Percentiles rank a stretch among this genome's conserved stretches.
Conservation (phyloP, 2,888 invertebrate species). For the Glyphotaelius pellucidus region DNA sequence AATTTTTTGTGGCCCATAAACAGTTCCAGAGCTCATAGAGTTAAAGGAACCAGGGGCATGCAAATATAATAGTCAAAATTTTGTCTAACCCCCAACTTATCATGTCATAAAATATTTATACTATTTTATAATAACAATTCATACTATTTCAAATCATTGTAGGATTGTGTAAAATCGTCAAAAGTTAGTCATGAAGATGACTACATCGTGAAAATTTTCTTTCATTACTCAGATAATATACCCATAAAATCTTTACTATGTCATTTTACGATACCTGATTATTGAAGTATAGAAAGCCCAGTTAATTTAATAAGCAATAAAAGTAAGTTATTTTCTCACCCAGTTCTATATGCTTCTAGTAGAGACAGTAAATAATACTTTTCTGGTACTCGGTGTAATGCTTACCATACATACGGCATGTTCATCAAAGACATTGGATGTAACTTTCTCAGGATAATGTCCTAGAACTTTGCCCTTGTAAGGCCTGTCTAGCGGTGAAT, state of each 20-base stretch:
- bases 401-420: slow-evolving; percentile 97
- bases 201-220: background rate
- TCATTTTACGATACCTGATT: background rate
- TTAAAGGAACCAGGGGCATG: too few species aligned
- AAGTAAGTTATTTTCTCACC: background rate
- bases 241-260: background rate
- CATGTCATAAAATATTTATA: too few species aligned
- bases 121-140: too few species aligned
- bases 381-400: background rate
- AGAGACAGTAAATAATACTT: background rate
- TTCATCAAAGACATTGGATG: slow-evolving; percentile 94
- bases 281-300: background rate
- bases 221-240: background rate
- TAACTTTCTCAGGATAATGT: slow-evolving; percentile 95
- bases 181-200: background rate
- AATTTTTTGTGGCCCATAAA: too few species aligned
- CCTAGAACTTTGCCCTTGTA: slow-evolving; percentile 96
- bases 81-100: too few species aligned
- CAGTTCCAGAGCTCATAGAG: too few species aligned
- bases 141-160: background rate
- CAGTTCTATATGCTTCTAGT: background rate
- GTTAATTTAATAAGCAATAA: background rate
- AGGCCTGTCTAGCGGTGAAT: slow-evolving; percentile 94
- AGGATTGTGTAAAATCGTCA: background rate
- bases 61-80: too few species aligned